Evolutionary conservation across 1,140 invertebrate species (phyloP).

Genomic region (Aphelenchoides besseyi): DNA sequence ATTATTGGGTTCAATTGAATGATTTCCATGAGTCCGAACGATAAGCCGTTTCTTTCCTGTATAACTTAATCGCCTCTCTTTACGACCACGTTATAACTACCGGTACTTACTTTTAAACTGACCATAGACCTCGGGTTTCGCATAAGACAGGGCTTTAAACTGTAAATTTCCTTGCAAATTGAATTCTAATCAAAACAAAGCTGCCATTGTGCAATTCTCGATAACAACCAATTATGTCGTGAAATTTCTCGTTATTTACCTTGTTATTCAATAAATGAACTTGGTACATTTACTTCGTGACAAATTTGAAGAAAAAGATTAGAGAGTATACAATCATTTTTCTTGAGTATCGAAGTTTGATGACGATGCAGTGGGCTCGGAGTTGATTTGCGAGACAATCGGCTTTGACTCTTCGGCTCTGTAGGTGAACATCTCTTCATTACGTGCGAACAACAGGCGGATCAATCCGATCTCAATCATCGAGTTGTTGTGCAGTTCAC

Average conservation of each 20-base stretch:
- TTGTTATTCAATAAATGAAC: background rate
- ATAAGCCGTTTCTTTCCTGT: background rate
- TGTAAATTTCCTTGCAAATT: no score
- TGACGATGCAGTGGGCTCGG: background rate
- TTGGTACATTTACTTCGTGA: no score
- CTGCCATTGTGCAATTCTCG: background rate
- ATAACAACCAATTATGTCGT: background rate
- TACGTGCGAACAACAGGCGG: constrained; percentile 40
- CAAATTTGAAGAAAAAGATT: no score
- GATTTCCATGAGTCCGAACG: no score
- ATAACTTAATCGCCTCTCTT: background rate
- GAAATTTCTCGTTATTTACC: background rate
- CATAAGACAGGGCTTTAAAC: background rate
- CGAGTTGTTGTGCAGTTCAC: constrained; percentile 83
- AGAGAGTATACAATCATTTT: background rate
- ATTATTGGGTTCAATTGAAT: no score
- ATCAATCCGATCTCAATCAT: constrained; percentile 76
- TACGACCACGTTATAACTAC: background rate
- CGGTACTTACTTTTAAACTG: background rate
- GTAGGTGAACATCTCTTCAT: constrained; percentile 33
- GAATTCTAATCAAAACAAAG: background rate
- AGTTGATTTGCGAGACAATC: background rate
- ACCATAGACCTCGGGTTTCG: background rate
- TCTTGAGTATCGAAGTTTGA: background rate
- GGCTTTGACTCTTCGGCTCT: background rate